Percentiles rank a stretch among this genome's conserved stretches.
Evolutionary conservation across 2,888 invertebrate species (phyloP).

Genomic region (Notocelia uddmanniana): DNA sequence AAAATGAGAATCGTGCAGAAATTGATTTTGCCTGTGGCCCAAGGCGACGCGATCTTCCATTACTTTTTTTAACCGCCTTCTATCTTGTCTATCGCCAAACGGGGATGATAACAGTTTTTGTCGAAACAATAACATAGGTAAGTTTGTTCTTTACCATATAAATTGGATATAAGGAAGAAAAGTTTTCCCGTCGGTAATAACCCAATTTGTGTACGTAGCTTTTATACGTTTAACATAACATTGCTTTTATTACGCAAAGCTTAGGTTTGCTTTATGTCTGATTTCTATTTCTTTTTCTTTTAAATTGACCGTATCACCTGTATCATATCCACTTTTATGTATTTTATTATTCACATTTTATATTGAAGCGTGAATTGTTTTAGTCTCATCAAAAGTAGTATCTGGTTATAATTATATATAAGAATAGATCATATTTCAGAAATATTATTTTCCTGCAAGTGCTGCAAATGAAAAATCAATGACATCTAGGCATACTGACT

Average conservation of each 20-base stretch:
- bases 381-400: too few relatives aligned
- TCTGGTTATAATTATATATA: too few relatives aligned
- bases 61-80: slow-evolving; percentile 58
- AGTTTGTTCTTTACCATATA: slow-evolving; percentile 44
- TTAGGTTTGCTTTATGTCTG: slow-evolving; percentile 5
- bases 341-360: slow-evolving; percentile 4
- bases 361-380: too few relatives aligned
- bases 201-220: slow-evolving; percentile 35
- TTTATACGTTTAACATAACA: slow-evolving; percentile 6
- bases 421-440: too few relatives aligned
- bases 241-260: slow-evolving; percentile 25
- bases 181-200: slow-evolving; percentile 32
- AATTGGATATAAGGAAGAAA: slow-evolving; percentile 34
- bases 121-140: slow-evolving; percentile 38
- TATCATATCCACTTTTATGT: neutral
- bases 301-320: neutral
- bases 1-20: slow-evolving; percentile 68
- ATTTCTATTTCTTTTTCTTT: slow-evolving; percentile 11
- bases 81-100: slow-evolving; percentile 54
- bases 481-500: neutral
- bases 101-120: slow-evolving; percentile 47
- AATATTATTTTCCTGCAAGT: too few relatives aligned
- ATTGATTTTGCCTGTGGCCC: slow-evolving; percentile 71
- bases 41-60: slow-evolving; percentile 62
- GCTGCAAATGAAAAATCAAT: neutral